phyloP scores from a whole-genome alignment of 1,140 invertebrate species.

The Heliconius melpomene region DNA sequence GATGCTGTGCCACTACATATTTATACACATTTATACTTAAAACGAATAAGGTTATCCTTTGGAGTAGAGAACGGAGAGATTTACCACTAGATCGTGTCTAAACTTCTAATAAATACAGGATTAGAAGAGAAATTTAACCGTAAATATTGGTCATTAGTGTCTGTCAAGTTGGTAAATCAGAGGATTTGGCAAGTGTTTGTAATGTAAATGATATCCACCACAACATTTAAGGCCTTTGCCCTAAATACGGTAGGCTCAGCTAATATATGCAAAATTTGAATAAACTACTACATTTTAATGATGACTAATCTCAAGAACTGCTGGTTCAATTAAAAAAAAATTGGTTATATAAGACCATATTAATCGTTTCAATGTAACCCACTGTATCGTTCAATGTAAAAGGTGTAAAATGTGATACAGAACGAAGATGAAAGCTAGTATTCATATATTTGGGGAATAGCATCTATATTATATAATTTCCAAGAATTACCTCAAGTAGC shows the following conservation, averaged over 20 bases:
- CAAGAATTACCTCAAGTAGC: neutral
- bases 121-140: neutral
- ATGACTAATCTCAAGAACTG: too few species aligned
- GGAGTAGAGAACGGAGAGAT: neutral
- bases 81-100: neutral
- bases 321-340: too few species aligned
- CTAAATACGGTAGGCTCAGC: neutral
- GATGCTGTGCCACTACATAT: too few species aligned
- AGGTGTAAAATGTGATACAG: too few species aligned
- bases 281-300: neutral
- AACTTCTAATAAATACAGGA: neutral
- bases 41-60: too few species aligned
- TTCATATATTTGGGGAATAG: too few species aligned
- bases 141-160: neutral
- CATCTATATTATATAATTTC: neutral
- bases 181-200: conserved; percentile 5
- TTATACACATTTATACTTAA: too few species aligned
- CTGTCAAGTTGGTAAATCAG: neutral
- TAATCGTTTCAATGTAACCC: too few species aligned
- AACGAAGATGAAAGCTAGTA: too few species aligned
- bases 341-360: too few species aligned
- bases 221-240: neutral
- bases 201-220: neutral
- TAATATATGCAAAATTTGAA: neutral
- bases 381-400: too few species aligned